phyloP scores from a whole-genome alignment of 2,797 vertebrate genomes.

The Cossypha polioptera region DNA sequence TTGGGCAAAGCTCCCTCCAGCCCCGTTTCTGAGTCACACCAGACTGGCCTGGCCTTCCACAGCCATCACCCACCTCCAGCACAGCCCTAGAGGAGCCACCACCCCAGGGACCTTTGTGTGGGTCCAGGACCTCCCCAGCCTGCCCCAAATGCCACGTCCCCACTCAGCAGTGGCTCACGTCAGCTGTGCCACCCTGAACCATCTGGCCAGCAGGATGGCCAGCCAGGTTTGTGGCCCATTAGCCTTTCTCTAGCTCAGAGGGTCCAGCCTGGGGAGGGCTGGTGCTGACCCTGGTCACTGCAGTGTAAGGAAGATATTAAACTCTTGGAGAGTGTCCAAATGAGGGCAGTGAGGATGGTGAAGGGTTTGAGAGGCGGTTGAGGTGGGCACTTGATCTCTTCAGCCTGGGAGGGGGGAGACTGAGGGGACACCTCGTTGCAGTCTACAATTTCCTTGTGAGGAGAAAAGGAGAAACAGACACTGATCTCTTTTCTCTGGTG shows the following conservation, averaged over 20 bases:
- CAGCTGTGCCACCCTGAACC: not conserved
- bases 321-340: not conserved
- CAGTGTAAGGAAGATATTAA: not conserved
- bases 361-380: rapidly evolving
- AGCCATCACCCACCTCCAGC: not conserved
- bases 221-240: not conserved
- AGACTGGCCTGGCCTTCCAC: not conserved
- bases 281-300: not conserved
- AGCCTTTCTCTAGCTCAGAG: not conserved
- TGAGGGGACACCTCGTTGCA: not conserved
- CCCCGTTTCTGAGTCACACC: not conserved
- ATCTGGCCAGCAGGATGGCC: not conserved
- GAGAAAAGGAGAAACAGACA: not conserved
- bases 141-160: not conserved
- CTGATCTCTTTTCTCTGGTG: not conserved
- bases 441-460: not conserved
- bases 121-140: not conserved
- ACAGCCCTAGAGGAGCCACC: not conserved
- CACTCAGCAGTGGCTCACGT: not conserved
- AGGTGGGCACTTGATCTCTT: not conserved
- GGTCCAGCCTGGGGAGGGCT: not conserved
- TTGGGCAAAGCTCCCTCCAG: not conserved
- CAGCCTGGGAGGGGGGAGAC: not conserved
- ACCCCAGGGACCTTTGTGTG: not conserved
- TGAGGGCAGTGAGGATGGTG: rapidly evolving